These are phyloP conservation scores for Illadopsis cleaveri DNA, from an alignment of 2,113 vertebrate species.

Conservation along the genomic window DNA sequence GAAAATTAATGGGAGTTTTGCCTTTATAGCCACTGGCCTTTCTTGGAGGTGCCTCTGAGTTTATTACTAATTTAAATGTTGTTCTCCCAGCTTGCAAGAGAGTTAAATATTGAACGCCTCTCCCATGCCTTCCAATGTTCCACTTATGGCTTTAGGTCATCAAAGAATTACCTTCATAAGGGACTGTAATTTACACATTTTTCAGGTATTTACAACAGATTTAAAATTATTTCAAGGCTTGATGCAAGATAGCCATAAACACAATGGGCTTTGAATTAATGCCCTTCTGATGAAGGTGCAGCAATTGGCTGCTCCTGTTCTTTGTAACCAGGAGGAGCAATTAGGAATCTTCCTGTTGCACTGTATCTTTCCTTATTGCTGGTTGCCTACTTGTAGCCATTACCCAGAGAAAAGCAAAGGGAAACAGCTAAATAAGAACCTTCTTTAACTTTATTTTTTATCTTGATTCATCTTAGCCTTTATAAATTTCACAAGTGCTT, in stretches of 20 bases:
- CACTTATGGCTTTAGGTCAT: neutral
- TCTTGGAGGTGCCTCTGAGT: neutral
- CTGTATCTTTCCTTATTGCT: neutral
- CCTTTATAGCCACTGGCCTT: conserved; percentile 22
- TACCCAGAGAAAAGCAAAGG: neutral
- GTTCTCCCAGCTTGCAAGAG: neutral
- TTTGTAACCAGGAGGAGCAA: conserved; percentile 8
- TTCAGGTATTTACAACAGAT: neutral
- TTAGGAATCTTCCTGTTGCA: neutral
- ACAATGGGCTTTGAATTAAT: neutral
- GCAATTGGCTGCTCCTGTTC: neutral
- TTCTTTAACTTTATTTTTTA: conserved; percentile 44
- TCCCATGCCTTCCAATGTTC: neutral
- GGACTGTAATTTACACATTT: neutral
- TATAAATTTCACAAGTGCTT: conserved; percentile 31
- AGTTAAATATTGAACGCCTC: conserved; percentile 22
- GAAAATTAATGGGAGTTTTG: conserved; percentile 1
- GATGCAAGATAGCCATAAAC: neutral
- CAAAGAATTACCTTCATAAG: neutral
- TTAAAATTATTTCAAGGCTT: neutral
- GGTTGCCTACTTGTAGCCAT: neutral
- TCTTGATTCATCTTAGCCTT: conserved; percentile 47
- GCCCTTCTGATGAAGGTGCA: neutral
- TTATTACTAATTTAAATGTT: conserved; percentile 53
- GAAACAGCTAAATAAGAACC: conserved; percentile 41